Conservation (phyloP, 2,888 invertebrate genomes). For the Iselma pallidipennis region DNA sequence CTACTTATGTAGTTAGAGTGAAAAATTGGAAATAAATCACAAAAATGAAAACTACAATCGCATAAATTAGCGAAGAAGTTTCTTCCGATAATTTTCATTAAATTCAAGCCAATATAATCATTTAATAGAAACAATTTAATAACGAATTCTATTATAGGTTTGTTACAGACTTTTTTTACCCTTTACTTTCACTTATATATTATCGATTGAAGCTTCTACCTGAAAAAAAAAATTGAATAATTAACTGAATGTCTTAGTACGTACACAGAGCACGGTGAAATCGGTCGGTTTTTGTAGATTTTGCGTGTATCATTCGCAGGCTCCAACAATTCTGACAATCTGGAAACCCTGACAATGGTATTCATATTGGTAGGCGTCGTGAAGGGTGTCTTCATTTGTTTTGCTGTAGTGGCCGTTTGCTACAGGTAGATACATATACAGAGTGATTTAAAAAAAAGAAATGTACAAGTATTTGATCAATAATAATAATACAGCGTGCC, state of each 20-base stretch:
- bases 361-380: conserved; percentile 91
- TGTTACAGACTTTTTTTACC: too few relatives aligned
- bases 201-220: neutral
- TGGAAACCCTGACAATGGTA: conserved; percentile 90
- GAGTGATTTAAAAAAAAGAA: conserved; percentile 6
- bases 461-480: neutral
- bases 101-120: too few relatives aligned
- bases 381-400: conserved; percentile 93
- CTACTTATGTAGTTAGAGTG: neutral
- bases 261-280: conserved; percentile 39
- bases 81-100: neutral
- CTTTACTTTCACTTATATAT: too few relatives aligned
- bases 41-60: neutral
- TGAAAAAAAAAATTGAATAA: neutral
- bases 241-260: conserved; percentile 23
- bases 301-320: conserved; percentile 61
- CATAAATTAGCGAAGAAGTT: conserved; percentile 14
- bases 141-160: too few relatives aligned
- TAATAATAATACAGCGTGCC: conserved; percentile 13
- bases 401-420: conserved; percentile 93
- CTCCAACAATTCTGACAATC: conserved; percentile 76
- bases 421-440: conserved; percentile 97
- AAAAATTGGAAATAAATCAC: neutral
- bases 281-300: conserved; percentile 16
- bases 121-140: neutral